These are phyloP conservation scores for Leptothorax acervorum DNA, from an alignment of 2,888 invertebrate species.

Conservation along the genomic window DNA sequence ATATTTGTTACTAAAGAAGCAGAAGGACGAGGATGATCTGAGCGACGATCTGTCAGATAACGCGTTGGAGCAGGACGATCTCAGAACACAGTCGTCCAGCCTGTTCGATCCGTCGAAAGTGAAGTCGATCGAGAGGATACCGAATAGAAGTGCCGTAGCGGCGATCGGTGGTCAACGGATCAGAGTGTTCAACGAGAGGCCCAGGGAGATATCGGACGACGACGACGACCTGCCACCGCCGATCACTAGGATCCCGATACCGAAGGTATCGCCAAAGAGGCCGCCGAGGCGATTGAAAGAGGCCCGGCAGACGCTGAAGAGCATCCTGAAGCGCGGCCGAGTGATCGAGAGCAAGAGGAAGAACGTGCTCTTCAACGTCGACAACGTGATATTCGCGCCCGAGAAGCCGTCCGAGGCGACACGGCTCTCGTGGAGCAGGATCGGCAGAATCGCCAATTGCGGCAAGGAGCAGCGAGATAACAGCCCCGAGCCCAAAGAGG, in stretches of 20 bases:
- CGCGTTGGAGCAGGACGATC: constrained; percentile 78
- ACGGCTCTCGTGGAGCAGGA: constrained; percentile 64
- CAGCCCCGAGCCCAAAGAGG: constrained; percentile 59
- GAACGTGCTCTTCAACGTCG: constrained; percentile 83
- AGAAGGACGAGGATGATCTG: constrained; percentile 83
- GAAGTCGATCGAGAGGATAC: constrained; percentile 84
- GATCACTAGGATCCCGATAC: constrained; percentile 82
- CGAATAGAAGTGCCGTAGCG: constrained; percentile 80
- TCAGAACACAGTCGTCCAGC: constrained; percentile 69
- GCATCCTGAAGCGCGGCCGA: constrained; percentile 80
- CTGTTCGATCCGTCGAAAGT: constrained; percentile 83
- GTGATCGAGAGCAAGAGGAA: constrained; percentile 74
- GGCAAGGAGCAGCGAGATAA: constrained; percentile 49
- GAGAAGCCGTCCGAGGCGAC: constrained; percentile 79
- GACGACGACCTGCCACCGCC: constrained; percentile 70
- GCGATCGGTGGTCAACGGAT: constrained; percentile 91
- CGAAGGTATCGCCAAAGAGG: constrained; percentile 88
- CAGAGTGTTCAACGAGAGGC: constrained; percentile 87
- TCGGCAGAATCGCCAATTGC: constrained; percentile 66
- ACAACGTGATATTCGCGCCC: constrained; percentile 84
- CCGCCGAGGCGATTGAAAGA: constrained; percentile 88
- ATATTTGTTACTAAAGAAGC: constrained; percentile 91
- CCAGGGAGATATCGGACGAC: constrained; percentile 79
- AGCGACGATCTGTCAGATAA: constrained; percentile 85
- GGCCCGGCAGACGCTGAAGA: constrained; percentile 81